A percentile compares a stretch with the other conserved stretches of the same genome.
phyloP scores from a whole-genome alignment of 2,113 vertebrate genomes.

The Pelodiscus sinensis region DNA sequence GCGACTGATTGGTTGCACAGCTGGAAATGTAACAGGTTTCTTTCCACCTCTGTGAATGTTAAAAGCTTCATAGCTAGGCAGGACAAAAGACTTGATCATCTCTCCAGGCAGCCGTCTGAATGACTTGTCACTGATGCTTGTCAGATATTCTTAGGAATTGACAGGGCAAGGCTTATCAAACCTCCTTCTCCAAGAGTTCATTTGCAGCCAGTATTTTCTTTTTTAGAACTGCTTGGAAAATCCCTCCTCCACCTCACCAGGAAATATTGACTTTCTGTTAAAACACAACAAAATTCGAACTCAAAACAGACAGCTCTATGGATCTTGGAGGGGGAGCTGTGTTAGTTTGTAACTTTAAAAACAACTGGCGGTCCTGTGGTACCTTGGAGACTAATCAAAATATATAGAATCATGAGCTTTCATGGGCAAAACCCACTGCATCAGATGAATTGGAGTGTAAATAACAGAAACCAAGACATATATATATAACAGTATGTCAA shows the following conservation, averaged over 20 bases:
- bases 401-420: too few species aligned
- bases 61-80: accelerated
- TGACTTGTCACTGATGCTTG: accelerated
- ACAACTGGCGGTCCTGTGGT: too few species aligned
- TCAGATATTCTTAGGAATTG: not conserved
- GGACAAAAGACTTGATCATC: not conserved
- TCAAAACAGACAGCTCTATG: not conserved
- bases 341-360: too few species aligned
- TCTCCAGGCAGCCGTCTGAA: not conserved
- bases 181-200: not conserved
- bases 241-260: not conserved
- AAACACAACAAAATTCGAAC: not conserved
- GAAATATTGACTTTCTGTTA: not conserved
- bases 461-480: too few species aligned
- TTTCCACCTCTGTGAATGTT: accelerated
- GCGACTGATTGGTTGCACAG: accelerated
- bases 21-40: accelerated
- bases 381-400: too few species aligned
- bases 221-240: constrained; percentile 5
- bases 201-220: not conserved
- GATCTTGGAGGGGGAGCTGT: too few species aligned
- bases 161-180: not conserved
- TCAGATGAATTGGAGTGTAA: too few species aligned
- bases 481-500: too few species aligned
- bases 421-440: too few species aligned